Conservation (phyloP, 2,888 invertebrate genomes). For the Laspeyria flexula region DNA sequence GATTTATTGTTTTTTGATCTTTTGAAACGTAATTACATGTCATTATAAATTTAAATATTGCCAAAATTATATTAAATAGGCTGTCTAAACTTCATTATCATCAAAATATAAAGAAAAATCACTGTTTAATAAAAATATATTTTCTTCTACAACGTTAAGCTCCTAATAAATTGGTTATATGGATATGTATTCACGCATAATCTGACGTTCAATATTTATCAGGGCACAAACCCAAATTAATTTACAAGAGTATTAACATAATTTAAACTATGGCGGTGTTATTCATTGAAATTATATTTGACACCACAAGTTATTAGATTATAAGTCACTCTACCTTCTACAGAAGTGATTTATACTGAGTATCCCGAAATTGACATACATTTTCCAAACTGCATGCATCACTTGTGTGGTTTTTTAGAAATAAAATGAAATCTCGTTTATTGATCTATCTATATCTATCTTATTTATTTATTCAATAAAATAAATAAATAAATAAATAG, state of each 20-base stretch:
- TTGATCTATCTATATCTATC: too few relatives aligned
- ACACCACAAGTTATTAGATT: slow-evolving; percentile 5
- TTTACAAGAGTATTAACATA: slow-evolving; percentile 10
- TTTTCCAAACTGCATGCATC: too few relatives aligned
- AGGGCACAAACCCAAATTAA: slow-evolving; percentile 25
- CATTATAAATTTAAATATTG: neutral
- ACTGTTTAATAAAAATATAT: neutral
- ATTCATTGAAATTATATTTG: neutral
- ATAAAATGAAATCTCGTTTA: too few relatives aligned
- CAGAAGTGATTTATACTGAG: too few relatives aligned
- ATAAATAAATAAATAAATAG: too few relatives aligned
- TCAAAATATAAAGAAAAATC: neutral
- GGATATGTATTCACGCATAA: slow-evolving; percentile 12
- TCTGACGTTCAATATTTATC: slow-evolving; percentile 23
- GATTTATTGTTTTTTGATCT: neutral
- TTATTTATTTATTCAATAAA: too few relatives aligned
- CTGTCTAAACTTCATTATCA: neutral
- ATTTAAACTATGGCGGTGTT: slow-evolving; percentile 3
- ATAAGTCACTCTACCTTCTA: slow-evolving; percentile 1
- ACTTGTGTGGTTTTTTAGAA: too few relatives aligned
- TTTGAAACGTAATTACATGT: neutral
- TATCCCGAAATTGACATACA: too few relatives aligned
- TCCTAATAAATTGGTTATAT: slow-evolving; percentile 10
- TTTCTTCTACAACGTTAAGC: neutral
- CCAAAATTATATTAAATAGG: slow-evolving; percentile 13